phyloP scores from a whole-genome alignment of 30 jellyfish, hydroid and myxozoan species.

The Aurelia sp. region DNA sequence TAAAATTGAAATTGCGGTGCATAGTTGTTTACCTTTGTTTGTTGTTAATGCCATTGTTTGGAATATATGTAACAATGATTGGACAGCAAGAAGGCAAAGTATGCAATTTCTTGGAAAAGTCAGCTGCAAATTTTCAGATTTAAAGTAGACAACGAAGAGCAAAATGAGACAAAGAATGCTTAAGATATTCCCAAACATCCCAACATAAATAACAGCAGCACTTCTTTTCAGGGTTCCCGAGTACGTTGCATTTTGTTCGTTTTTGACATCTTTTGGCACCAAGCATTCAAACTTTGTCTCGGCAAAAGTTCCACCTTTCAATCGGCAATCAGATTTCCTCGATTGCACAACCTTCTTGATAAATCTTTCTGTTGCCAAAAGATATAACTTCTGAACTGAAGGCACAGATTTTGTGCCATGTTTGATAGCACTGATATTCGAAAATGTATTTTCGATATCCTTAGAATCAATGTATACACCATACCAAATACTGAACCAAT shows the following conservation, averaged over 20 bases:
- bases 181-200: slow-evolving; percentile 19
- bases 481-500: background rate
- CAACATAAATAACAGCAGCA: background rate
- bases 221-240: background rate
- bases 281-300: slow-evolving; percentile 17
- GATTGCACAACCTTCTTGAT: slow-evolving; percentile 1
- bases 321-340: slow-evolving; percentile 5
- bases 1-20: slow-evolving; percentile 48
- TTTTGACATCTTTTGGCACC: background rate
- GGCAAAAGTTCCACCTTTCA: background rate
- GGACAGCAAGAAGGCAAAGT: slow-evolving; percentile 22
- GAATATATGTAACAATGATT: slow-evolving; percentile 37
- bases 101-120: slow-evolving; percentile 32
- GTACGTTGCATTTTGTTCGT: background rate
- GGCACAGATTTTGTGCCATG: background rate
- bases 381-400: background rate
- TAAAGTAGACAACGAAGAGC: slow-evolving; percentile 11
- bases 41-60: slow-evolving; percentile 13
- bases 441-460: background rate
- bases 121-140: slow-evolving; percentile 12
- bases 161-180: slow-evolving; percentile 24
- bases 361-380: slow-evolving; percentile 20
- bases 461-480: background rate
- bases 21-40: background rate
- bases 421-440: background rate